phyloP scores from a whole-genome alignment of 2,888 invertebrate species.

The Protonemura montana region DNA sequence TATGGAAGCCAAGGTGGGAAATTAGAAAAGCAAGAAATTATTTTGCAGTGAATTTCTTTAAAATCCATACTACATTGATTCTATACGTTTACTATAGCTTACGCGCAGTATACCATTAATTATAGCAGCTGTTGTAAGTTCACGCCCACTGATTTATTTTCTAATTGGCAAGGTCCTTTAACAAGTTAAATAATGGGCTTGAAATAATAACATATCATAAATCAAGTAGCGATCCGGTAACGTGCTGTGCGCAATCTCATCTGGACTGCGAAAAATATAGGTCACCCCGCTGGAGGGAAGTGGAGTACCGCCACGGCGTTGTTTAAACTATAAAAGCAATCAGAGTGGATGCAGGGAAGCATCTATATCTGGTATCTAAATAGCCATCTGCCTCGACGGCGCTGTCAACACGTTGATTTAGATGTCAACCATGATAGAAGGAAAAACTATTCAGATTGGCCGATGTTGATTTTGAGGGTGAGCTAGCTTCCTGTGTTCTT shows the following conservation, averaged over 20 bases:
- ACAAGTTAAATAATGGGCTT: background rate
- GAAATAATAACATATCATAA: background rate
- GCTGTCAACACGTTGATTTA: background rate
- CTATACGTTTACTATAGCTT: background rate
- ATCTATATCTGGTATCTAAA: background rate
- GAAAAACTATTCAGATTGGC: too few species aligned
- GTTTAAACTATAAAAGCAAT: background rate
- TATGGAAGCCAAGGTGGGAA: background rate
- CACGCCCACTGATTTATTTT: constrained; percentile 3
- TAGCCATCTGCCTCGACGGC: background rate
- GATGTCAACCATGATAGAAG: too few species aligned
- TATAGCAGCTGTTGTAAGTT: background rate
- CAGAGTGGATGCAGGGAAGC: background rate
- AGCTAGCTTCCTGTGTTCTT: too few species aligned
- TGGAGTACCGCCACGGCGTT: background rate
- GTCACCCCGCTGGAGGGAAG: background rate
- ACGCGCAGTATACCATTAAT: background rate
- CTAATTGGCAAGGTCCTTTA: background rate
- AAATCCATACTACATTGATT: background rate
- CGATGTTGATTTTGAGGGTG: too few species aligned
- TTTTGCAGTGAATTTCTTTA: background rate
- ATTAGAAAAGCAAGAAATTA: background rate
- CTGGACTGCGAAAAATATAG: background rate
- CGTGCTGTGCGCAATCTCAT: background rate
- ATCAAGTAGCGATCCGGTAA: background rate